A percentile compares a stretch with the other conserved stretches of the same genome.
Evolutionary conservation across 2,113 vertebrate genomes (phyloP).

Genomic region (Electrona antarctica): DNA sequence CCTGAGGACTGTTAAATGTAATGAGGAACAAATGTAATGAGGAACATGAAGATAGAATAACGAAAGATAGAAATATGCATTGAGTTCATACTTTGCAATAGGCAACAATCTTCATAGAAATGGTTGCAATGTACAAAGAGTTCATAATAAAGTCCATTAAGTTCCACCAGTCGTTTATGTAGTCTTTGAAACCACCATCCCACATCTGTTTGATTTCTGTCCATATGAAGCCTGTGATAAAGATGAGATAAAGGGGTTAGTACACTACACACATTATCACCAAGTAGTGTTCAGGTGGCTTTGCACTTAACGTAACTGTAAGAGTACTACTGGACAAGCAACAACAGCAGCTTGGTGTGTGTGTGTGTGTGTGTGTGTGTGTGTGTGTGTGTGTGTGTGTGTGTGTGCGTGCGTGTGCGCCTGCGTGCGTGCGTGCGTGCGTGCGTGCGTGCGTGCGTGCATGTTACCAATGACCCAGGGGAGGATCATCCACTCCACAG

Average conservation of each 20-base stretch:
- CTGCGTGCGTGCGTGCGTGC: neutral
- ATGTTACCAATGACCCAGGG: constrained; percentile 96
- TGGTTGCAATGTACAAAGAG: constrained; percentile 94
- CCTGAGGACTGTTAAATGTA: neutral
- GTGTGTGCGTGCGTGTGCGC: neutral
- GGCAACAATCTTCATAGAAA: constrained; percentile 95
- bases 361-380: constrained; percentile 4
- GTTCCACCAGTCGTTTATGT: constrained; percentile 99
- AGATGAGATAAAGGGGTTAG: neutral
- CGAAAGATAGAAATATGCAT: neutral
- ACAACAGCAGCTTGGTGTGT: neutral
- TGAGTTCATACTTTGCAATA: constrained; percentile 84
- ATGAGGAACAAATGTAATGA: neutral
- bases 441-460: neutral
- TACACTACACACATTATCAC: neutral
- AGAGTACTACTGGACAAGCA: neutral
- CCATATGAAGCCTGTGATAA: constrained; percentile 93
- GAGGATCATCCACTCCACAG: constrained; percentile 98
- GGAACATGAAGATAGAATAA: neutral
- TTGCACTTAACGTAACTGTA: neutral
- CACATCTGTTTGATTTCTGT: constrained; percentile 99
- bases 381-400: constrained; percentile 5
- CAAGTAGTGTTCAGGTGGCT: neutral
- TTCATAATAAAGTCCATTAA: constrained; percentile 99
- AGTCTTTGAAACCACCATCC: constrained; percentile 95